These are phyloP conservation scores for Dendrophyllia cribrosa DNA, from an alignment of 64 coral and sea anemone genomes.

Conservation along the genomic window DNA sequence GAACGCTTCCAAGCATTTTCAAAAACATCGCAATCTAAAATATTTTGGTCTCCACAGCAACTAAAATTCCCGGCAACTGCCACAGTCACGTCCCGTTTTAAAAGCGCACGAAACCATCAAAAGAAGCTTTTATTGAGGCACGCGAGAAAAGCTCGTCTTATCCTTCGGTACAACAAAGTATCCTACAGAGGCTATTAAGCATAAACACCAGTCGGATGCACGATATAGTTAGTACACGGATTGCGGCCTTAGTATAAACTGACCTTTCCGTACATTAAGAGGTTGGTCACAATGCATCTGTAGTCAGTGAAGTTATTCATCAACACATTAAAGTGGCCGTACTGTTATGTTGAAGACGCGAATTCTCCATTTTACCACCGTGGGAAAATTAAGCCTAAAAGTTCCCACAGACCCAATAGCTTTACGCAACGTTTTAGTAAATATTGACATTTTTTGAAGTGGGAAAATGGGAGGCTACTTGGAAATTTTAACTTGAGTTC, in stretches of 20 bases:
- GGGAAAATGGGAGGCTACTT: constrained; percentile 29
- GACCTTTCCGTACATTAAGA: neutral
- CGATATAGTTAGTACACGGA: neutral
- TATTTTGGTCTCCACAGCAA: constrained; percentile 43
- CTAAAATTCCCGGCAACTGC: neutral
- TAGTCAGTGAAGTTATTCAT: neutral
- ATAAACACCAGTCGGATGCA: constrained; percentile 19
- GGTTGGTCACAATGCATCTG: neutral
- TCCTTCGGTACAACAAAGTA: neutral
- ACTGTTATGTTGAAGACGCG: neutral
- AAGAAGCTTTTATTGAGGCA: neutral
- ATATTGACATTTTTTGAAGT: constrained; percentile 41
- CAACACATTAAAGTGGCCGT: neutral
- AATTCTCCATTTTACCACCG: constrained; percentile 7
- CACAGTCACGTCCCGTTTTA: constrained; percentile 12
- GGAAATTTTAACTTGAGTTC: constrained; percentile 8
- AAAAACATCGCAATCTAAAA: constrained; percentile 1
- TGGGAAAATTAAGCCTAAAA: constrained; percentile 32
- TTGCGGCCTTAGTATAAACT: constrained; percentile 19
- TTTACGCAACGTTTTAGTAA: constrained; percentile 23
- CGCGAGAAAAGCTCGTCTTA: neutral
- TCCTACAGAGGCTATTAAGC: neutral
- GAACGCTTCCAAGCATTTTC: neutral
- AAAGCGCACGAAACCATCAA: neutral
- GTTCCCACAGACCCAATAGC: constrained; percentile 43